Percentiles rank a stretch among this genome's conserved stretches.
Conservation (phyloP, 2,113 vertebrate genomes). For the Penelope pileata region DNA sequence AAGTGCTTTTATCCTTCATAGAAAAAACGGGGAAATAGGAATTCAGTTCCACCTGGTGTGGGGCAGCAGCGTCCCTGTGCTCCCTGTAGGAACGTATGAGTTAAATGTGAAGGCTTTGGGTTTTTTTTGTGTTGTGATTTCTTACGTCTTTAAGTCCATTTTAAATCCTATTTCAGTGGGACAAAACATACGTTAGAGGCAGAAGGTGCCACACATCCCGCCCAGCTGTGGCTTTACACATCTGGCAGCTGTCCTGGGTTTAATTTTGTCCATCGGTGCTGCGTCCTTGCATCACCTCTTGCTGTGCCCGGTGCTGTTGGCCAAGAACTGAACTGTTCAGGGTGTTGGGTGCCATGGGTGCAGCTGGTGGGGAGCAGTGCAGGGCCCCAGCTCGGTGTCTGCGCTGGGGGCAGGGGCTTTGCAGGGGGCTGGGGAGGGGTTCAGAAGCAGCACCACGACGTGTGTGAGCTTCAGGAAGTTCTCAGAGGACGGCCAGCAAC, state of each 20-base stretch:
- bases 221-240: rapidly evolving
- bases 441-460: rapidly evolving
- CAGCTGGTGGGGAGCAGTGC: not conserved
- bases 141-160: not conserved
- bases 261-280: not conserved
- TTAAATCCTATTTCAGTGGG: not conserved
- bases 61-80: no score
- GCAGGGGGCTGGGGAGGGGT: rapidly evolving
- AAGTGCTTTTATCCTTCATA: not conserved
- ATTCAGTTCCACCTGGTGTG: not conserved
- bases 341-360: not conserved
- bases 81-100: rapidly evolving
- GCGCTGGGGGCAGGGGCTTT: rapidly evolving
- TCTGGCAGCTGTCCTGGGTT: not conserved
- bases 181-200: rapidly evolving
- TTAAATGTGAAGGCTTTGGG: not conserved
- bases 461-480: rapidly evolving
- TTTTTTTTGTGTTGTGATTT: not conserved
- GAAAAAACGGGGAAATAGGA: not conserved
- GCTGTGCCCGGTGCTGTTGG: rapidly evolving
- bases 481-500: not conserved
- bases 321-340: not conserved
- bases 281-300: not conserved
- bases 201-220: rapidly evolving
- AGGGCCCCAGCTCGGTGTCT: no score